Base-by-base conservation (phyloP, 2,797 vertebrate genomes). In the Spea hammondii region DNA sequence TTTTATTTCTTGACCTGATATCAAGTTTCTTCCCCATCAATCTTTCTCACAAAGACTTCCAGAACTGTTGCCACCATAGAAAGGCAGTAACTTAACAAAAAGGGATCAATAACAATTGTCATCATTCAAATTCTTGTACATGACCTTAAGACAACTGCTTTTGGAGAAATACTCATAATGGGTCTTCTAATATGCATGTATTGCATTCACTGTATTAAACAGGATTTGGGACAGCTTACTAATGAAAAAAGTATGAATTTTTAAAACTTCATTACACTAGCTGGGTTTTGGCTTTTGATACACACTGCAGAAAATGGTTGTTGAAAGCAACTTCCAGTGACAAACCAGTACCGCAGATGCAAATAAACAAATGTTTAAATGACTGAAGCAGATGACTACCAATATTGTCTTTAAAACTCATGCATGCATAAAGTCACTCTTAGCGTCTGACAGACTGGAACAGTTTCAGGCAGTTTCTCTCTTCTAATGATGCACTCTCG, bases 321-420 rank as follows among this genome's bases (percentile, higher is more conserved):
- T 62, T 62, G 59, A 6, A 62, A 62, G 59, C 59, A 62, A 17
- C 59, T 62, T 62, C 14, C n/a, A 62, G 13, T 72, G 69, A 74
- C 65, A 79, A 64, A 59, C 46, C 45, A n/a, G 44, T 74, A 72
- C 74, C 57, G 32, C 50, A 80, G 59, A 75, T 48, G 46, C 65
- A 67, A 76, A 76, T 76, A 80, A 72, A 70, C 68, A 76, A 76
- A 80, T 67, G 75, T 64, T 76, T 76, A 80, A 76, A 72, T 80
- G 79, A 76, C 68, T 80, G 68, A 76, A 76, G 65, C 53, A 66
- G 53, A 80, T 80, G 79, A 76, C 60, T 76, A 60, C 53, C 70
- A 71, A 65, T 71, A 80, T 80, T 80, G 74, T 80, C 74, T 76
- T 71, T 80, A 76, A 80, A 76, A 71, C 68, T 80, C 79, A 80